These are phyloP conservation scores for Pampusana beccarii DNA, from an alignment of 2,113 vertebrate species.

Conservation along the genomic window DNA sequence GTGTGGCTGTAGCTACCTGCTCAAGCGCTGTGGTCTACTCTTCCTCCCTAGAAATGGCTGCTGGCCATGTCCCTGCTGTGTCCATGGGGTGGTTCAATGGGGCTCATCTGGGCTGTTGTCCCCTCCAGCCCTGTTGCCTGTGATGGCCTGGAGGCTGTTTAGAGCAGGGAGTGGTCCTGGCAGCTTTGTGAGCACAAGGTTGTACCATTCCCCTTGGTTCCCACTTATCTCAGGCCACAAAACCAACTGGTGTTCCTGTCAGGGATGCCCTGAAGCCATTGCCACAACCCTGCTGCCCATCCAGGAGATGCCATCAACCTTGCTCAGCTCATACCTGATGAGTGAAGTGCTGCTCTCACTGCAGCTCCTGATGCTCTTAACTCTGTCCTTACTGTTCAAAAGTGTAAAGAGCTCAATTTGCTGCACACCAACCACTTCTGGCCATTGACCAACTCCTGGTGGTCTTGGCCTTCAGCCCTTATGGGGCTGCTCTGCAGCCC, in stretches of 20 bases:
- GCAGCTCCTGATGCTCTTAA: not conserved
- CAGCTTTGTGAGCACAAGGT: not conserved
- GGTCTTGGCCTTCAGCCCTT: not conserved
- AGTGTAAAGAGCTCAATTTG: accelerated
- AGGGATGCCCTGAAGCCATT: not conserved
- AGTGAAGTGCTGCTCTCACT: not conserved
- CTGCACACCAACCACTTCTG: not conserved
- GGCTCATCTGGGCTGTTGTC: not conserved
- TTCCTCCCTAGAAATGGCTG: too few relatives aligned
- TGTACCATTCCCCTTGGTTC: not conserved
- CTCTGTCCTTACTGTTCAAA: not conserved
- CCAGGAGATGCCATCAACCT: not conserved
- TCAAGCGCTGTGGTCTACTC: not conserved
- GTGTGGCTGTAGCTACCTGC: not conserved
- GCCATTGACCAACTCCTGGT: accelerated
- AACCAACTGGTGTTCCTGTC: accelerated
- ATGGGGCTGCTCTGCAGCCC: not conserved
- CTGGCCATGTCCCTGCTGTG: not conserved
- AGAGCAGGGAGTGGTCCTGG: not conserved
- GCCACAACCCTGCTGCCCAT: accelerated
- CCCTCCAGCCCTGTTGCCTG: accelerated
- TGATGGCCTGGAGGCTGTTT: not conserved
- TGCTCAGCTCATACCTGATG: accelerated
- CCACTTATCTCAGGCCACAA: not conserved
- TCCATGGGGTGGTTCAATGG: not conserved